phyloP scores from a whole-genome alignment of 2,797 vertebrate genomes.

The Nannoperca australis region DNA sequence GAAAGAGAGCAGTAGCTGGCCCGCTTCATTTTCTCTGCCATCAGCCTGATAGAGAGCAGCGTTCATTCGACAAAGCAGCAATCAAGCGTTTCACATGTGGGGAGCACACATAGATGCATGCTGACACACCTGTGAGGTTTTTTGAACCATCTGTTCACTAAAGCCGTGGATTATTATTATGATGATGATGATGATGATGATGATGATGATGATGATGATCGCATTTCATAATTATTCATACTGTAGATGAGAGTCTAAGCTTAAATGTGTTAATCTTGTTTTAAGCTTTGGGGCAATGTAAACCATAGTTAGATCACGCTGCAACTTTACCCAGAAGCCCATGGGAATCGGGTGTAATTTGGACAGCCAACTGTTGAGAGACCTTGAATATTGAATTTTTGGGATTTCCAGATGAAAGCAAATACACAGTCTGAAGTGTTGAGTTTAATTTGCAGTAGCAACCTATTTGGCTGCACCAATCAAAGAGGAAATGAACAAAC shows the following conservation, averaged over 20 bases:
- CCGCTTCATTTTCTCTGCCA: slow-evolving; percentile 5
- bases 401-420: slow-evolving; percentile 40
- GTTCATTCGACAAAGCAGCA: slow-evolving; percentile 12
- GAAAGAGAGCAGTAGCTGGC: not conserved
- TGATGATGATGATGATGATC: slow-evolving; percentile 30
- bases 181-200: too few relatives aligned
- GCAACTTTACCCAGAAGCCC: slow-evolving; percentile 19
- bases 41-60: slow-evolving; percentile 25
- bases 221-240: slow-evolving; percentile 54
- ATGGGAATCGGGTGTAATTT: slow-evolving; percentile 26
- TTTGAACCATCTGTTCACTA: slow-evolving; percentile 52
- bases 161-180: slow-evolving; percentile 23
- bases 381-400: slow-evolving; percentile 27
- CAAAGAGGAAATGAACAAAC: slow-evolving; percentile 33
- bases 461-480: slow-evolving; percentile 24
- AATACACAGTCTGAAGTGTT: slow-evolving; percentile 6
- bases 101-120: slow-evolving; percentile 6
- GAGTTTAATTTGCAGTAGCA: slow-evolving; percentile 34
- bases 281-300: slow-evolving; percentile 18
- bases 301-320: slow-evolving; percentile 26
- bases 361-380: slow-evolving; percentile 17
- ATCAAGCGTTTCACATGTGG: slow-evolving; percentile 50
- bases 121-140: slow-evolving; percentile 50
- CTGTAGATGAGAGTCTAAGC: slow-evolving; percentile 11
- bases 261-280: slow-evolving; percentile 44